Base-by-base conservation (phyloP, 1,140 invertebrate species). In the Drosophila equinoxialis region DNA sequence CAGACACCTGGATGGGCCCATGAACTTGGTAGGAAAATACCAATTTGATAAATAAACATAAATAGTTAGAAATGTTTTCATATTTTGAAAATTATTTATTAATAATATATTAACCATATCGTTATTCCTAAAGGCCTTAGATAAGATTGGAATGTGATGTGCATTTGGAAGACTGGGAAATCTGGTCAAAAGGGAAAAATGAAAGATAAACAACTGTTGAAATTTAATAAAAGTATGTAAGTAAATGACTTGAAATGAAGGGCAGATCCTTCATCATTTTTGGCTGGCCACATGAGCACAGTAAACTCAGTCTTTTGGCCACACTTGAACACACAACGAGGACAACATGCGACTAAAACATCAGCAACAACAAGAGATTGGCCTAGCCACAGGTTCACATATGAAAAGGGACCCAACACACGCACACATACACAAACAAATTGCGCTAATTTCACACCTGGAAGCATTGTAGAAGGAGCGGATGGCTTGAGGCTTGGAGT, bases 401-500 rank as follows among this genome's bases (percentile, higher is more conserved):
- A 6, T 35, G n/a, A 35, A 33, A 35, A 33, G n/a, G 26, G 35
- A 37, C 57, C 33, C 30, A 48, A 10, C 14, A n/a, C 14, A 59
- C 33, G 17, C 60, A 54, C 23, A 23, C 70, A 59, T 10, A 20
- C 41, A 33, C 51, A 30, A 54, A 30, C 14, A 61, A 85, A 82
- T 85, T 70, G 75, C 69, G 75, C 79, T 86, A 85, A 85, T 87
- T 87, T 82, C 75, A 79, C 83, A 85, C 82, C 83, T 85, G 79
- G 62, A 58, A 61, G 74, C 64, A 41, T 65, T 61, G n/a, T 6
- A 7, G 54, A 55, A 20, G 5, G 17, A 35, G 35, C 11, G 8
- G 37, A n/a, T 11, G 60, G 39, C 11, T 23, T 14, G 60, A 42
- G 37, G 60, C 20, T 41, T 39, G 37, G 37, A 60, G 23, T 57